Conservation (phyloP, 2,113 vertebrate species). For the Ammodytes dubius region DNA sequence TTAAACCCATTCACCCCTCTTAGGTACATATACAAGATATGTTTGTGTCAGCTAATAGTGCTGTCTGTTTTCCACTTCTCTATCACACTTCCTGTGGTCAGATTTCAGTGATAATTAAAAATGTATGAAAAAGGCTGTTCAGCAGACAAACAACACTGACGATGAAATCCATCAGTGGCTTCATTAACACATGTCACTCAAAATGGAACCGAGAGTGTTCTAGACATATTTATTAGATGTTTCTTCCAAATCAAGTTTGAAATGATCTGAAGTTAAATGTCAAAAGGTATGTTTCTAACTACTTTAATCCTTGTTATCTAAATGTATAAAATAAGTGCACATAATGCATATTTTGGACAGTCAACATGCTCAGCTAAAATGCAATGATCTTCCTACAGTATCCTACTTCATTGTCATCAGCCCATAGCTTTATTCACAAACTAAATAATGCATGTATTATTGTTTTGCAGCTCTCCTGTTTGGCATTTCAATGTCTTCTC, state of each 20-base stretch:
- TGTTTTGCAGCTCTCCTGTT: neutral
- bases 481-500: neutral
- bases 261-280: neutral
- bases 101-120: slow-evolving; percentile 61
- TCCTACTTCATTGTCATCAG: neutral
- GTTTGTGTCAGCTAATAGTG: slow-evolving; percentile 5
- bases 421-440: too few species aligned
- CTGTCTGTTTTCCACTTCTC: slow-evolving; percentile 8
- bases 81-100: slow-evolving; percentile 48
- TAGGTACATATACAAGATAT: neutral
- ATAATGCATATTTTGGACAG: neutral
- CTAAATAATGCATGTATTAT: too few species aligned
- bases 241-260: neutral
- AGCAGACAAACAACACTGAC: slow-evolving; percentile 40
- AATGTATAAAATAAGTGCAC: neutral
- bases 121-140: slow-evolving; percentile 51
- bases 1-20: neutral
- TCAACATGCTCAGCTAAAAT: neutral
- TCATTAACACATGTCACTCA: slow-evolving; percentile 49
- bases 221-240: neutral
- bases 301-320: neutral
- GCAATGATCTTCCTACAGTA: neutral
- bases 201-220: neutral
- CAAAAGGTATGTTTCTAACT: neutral
- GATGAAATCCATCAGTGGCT: slow-evolving; percentile 29